Conservation (phyloP, 2,797 vertebrate species). For the Parotocinclus haroldoi region DNA sequence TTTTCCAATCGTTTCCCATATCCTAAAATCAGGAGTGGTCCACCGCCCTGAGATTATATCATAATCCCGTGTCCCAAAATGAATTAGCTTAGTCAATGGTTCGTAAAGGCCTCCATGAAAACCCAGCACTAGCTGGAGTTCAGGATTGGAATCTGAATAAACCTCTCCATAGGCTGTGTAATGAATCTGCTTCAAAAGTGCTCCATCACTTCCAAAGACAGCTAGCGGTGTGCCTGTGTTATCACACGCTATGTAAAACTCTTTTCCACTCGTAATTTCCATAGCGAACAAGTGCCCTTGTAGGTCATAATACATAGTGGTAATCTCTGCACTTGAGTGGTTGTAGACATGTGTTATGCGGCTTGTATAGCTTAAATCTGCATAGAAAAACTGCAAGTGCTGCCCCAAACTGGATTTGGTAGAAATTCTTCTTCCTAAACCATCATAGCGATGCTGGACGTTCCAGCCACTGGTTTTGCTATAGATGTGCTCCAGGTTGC, state of each 20-base stretch:
- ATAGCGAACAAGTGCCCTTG: constrained; percentile 97
- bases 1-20: constrained; percentile 87
- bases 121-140: constrained; percentile 94
- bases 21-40: constrained; percentile 89
- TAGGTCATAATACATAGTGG: constrained; percentile 95
- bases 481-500: constrained; percentile 89
- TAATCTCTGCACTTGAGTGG: constrained; percentile 96
- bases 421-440: constrained; percentile 90
- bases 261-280: constrained; percentile 96
- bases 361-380: constrained; percentile 90
- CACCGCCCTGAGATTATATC: constrained; percentile 95
- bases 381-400: constrained; percentile 96
- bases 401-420: constrained; percentile 89
- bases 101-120: constrained; percentile 96
- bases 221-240: constrained; percentile 93
- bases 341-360: constrained; percentile 97
- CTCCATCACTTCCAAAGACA: constrained; percentile 94
- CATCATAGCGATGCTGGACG: constrained; percentile 92
- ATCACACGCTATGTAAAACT: constrained; percentile 97
- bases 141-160: constrained; percentile 96
- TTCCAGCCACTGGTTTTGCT: constrained; percentile 96
- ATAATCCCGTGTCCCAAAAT: constrained; percentile 94
- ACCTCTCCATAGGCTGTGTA: constrained; percentile 97
- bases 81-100: constrained; percentile 90
- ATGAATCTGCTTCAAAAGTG: constrained; percentile 95